Base-by-base conservation (phyloP, 2,888 invertebrate species). In the Lysandra coridon region DNA sequence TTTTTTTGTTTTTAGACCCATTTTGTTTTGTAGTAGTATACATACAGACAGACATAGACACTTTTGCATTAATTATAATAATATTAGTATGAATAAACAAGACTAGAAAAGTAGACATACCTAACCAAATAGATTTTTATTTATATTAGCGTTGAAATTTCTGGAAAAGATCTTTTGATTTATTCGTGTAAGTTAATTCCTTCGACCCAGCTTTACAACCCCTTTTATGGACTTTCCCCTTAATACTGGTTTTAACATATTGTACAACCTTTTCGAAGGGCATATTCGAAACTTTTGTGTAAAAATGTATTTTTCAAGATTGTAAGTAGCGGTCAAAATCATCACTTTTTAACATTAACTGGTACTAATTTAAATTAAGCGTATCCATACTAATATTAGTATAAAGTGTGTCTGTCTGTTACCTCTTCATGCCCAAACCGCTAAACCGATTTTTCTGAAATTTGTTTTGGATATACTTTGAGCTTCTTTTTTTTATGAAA, bases 161-260 rank as follows among this genome's bases (percentile, higher is more conserved):
- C 30, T 30, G 0, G 10, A 74, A 74, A 74, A 23, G 23, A 44
- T 69, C 33, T 69, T 69, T 69, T 37, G 44, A 75, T 75, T 75
- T 44, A 75, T 75, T 49, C 12, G 44, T 75, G 75, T n/a, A 12
- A 75, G 75, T 74, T 44, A 74, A 74, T 74, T 44, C 49, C 44
- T 49, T 75, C 49, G 23, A 75, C 75, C 75, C 44, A 49, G 75
- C 49, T 75, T 75, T 75, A 30, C 49, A 49, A 75, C 49, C 75
- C 75, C 75, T 75, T 75, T 75, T 75, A 75, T 75, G 75, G 33
- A 23, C 4, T 75, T 44, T 23, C 49, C 14, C 75, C 44, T 23
- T 75, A 75, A 75, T 75, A 23, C 75, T 49, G 49, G 75, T 75
- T 75, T 75, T 30, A 75, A 44, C 75, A 44, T 75, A 75, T 44